These are phyloP conservation scores for Xenopus borealis DNA, from an alignment of 2,113 vertebrate genomes.

Conservation along the genomic window DNA sequence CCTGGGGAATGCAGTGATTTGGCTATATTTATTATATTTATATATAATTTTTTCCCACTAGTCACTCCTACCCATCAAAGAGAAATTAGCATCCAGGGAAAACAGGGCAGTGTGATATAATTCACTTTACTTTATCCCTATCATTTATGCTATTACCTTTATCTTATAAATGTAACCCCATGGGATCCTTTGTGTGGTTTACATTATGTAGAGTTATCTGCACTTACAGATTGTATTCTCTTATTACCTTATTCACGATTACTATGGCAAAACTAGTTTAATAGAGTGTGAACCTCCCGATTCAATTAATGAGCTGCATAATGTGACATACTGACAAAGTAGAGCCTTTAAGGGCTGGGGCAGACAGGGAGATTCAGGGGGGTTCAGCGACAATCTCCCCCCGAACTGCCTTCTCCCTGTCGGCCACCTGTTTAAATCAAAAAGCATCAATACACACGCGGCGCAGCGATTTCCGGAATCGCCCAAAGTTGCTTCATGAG, in stretches of 20 bases:
- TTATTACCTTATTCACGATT: slow-evolving; percentile 18
- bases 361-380: too few species aligned
- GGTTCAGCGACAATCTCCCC: too few species aligned
- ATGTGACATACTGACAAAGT: slow-evolving; percentile 53
- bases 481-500: too few species aligned
- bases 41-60: background rate
- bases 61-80: background rate
- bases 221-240: background rate
- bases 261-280: slow-evolving; percentile 45
- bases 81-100: background rate
- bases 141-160: too few species aligned
- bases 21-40: too few species aligned
- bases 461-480: too few species aligned
- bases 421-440: too few species aligned
- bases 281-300: slow-evolving; percentile 50
- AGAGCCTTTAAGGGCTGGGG: slow-evolving; percentile 57
- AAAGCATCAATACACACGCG: too few species aligned
- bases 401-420: too few species aligned
- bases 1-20: slow-evolving; percentile 8
- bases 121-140: background rate
- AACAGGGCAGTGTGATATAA: background rate
- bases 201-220: background rate
- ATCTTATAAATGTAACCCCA: background rate
- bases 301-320: slow-evolving; percentile 58
- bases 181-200: background rate